Conservation (phyloP, 2,888 invertebrate genomes). For the Cephus runcator region DNA sequence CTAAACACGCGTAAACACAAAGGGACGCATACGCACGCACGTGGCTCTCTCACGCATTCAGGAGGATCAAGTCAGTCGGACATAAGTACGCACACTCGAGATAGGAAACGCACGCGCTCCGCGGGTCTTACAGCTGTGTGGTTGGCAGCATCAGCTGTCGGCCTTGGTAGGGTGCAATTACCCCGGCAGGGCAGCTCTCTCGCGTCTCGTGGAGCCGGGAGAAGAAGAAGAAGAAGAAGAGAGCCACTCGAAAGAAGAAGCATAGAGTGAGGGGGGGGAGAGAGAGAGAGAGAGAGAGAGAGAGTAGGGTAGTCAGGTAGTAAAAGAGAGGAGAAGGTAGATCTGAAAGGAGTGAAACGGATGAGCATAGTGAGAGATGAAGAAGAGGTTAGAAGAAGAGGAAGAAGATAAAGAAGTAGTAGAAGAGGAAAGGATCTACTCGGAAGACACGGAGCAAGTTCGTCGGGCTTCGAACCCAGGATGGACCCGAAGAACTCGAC, state of each 20-base stretch:
- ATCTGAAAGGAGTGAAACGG: constrained; percentile 9
- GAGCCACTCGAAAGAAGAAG: constrained; percentile 1
- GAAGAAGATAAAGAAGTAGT: constrained; percentile 6
- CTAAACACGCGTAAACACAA: constrained; percentile 23
- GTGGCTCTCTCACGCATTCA: neutral
- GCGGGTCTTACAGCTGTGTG: constrained; percentile 31
- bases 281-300: constrained; percentile 2
- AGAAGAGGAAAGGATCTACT: neutral
- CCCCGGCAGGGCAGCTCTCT: constrained; percentile 49
- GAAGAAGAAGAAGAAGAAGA: constrained; percentile 21
- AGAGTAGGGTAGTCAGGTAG: neutral
- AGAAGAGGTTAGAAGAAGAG: constrained; percentile 13
- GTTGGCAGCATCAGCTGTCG: constrained; percentile 64
- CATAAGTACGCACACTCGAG: neutral
- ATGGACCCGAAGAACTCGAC: constrained; percentile 33
- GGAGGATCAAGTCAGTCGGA: neutral
- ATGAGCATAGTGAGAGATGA: neutral
- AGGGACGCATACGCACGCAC: constrained; percentile 10
- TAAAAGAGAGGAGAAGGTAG: constrained; percentile 19
- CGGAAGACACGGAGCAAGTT: constrained; percentile 3
- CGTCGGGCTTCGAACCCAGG: constrained; percentile 43
- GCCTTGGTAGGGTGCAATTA: constrained; percentile 66
- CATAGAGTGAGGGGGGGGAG: constrained; percentile 8
- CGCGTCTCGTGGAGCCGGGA: constrained; percentile 16
- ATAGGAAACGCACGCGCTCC: neutral